These are phyloP conservation scores for Scortum barcoo DNA, from an alignment of 2,113 vertebrate species.

Conservation along the genomic window DNA sequence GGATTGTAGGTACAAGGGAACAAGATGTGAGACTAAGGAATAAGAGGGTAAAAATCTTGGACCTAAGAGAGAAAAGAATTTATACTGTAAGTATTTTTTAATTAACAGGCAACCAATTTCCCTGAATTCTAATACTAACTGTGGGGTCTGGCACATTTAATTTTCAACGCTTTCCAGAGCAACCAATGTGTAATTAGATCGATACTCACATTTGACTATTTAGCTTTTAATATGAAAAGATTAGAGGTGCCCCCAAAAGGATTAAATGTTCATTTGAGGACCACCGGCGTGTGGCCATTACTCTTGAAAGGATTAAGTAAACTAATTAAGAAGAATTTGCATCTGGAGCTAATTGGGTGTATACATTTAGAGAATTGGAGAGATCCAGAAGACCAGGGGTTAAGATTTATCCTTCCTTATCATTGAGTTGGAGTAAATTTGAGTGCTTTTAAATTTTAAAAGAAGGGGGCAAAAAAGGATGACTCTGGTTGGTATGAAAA, in stretches of 20 bases:
- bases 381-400: conserved; percentile 46
- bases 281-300: conserved; percentile 89
- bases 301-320: conserved; percentile 93
- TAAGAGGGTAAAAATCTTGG: neutral
- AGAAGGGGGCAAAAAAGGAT: neutral
- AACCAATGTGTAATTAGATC: conserved; percentile 87
- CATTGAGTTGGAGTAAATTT: conserved; percentile 26
- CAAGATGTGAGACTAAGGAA: neutral
- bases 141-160: conserved; percentile 50
- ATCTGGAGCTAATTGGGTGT: conserved; percentile 78
- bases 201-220: conserved; percentile 94
- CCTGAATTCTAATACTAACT: neutral
- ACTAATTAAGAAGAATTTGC: conserved; percentile 87
- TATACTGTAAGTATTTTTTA: neutral
- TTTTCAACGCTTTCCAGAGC: conserved; percentile 63
- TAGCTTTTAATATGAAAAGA: conserved; percentile 97
- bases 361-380: conserved; percentile 68
- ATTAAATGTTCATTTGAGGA: conserved; percentile 93
- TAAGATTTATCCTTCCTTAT: conserved; percentile 58
- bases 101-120: neutral
- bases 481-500: neutral
- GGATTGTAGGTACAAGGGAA: neutral
- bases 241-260: conserved; percentile 94
- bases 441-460: conserved; percentile 40
- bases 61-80: neutral